Percentiles rank a stretch among this genome's conserved stretches.
These are phyloP conservation scores for Drosophila neotestacea DNA, from an alignment of 2,888 invertebrate genomes.

Conservation along the genomic window DNA sequence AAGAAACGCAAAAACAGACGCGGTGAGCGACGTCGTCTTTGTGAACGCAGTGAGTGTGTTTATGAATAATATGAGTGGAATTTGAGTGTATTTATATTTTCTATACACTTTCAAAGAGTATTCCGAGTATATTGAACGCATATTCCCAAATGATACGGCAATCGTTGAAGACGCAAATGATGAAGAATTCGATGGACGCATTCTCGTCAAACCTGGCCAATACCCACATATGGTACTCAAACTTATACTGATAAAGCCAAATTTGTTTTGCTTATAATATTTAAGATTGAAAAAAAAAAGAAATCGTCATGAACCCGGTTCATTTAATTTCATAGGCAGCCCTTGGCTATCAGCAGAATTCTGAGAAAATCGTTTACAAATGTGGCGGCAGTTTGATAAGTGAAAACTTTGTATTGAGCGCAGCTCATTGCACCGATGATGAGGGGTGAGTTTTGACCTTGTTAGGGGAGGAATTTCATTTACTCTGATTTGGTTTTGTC, in stretches of 20 bases:
- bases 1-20: constrained; percentile 32
- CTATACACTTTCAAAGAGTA: constrained; percentile 68
- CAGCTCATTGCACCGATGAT: constrained; percentile 82
- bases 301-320: constrained; percentile 12
- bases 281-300: not conserved
- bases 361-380: constrained; percentile 74
- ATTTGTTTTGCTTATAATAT: constrained; percentile 7
- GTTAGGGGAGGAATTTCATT: too few relatives aligned
- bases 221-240: constrained; percentile 84
- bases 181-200: constrained; percentile 82
- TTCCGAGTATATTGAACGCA: constrained; percentile 80
- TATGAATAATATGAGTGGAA: not conserved
- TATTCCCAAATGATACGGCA: constrained; percentile 78
- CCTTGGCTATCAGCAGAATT: constrained; percentile 61
- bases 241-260: constrained; percentile 14
- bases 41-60: constrained; percentile 72
- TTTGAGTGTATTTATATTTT: not conserved
- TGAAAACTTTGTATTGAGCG: constrained; percentile 81
- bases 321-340: constrained; percentile 67
- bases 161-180: constrained; percentile 73
- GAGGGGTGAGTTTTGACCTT: constrained; percentile 70
- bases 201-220: constrained; percentile 81
- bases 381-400: constrained; percentile 84
- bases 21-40: constrained; percentile 52
- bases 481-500: not conserved